phyloP scores from a whole-genome alignment of 2,797 vertebrate genomes.

The Lepilemur ruficaudatus region DNA sequence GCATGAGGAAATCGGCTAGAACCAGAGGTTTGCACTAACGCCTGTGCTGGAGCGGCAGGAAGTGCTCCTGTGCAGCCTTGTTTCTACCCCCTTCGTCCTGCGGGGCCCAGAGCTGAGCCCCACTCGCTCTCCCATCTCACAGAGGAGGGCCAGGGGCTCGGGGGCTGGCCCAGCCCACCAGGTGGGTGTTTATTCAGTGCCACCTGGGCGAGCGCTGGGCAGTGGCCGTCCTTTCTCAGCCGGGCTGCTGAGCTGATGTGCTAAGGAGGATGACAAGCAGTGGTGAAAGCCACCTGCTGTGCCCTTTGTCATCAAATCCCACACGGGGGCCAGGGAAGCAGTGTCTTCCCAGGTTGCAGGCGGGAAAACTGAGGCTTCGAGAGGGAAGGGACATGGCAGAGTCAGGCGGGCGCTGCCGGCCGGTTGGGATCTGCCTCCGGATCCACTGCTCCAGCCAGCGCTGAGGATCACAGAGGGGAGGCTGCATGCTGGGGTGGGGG shows the following conservation, averaged over 20 bases:
- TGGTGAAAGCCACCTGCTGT: accelerated
- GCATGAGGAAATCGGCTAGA: not conserved
- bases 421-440: not conserved
- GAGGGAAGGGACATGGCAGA: not conserved
- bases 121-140: accelerated
- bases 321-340: not conserved
- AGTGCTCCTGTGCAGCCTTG: accelerated
- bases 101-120: not conserved
- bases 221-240: not conserved
- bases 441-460: accelerated
- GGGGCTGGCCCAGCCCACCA: not conserved
- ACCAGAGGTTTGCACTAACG: not conserved
- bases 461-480: not conserved
- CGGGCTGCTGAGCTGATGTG: not conserved
- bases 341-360: not conserved
- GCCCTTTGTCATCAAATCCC: accelerated
- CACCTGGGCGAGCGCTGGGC: not conserved
- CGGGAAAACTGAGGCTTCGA: not conserved
- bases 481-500: not conserved
- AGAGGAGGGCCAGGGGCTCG: not conserved
- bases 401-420: not conserved
- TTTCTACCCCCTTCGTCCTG: not conserved
- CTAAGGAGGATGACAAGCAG: not conserved
- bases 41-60: accelerated
- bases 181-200: not conserved